Conservation (phyloP, 1,140 invertebrate species). For the Pollicipes pollicipes region DNA sequence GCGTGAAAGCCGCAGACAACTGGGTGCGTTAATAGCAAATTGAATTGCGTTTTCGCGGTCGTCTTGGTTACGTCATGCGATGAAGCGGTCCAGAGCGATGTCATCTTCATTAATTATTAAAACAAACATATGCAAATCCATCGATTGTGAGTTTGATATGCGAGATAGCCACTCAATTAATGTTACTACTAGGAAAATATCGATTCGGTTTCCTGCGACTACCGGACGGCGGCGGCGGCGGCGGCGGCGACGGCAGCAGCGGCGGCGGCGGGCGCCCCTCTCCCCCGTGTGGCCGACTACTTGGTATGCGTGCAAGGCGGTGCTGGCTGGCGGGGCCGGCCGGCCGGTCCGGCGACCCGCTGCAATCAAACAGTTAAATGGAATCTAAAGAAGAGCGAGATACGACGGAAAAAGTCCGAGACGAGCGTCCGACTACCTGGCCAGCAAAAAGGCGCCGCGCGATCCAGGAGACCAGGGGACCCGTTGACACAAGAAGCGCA, state of each 20-base stretch:
- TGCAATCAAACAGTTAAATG: slow-evolving; percentile 2
- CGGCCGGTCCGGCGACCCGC: neutral
- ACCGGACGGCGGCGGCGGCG: too few relatives aligned
- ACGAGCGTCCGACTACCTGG: neutral
- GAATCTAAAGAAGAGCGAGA: neutral
- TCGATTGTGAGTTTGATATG: neutral
- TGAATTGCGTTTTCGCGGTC: neutral
- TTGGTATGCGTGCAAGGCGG: neutral
- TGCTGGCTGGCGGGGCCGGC: neutral
- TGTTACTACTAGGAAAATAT: neutral
- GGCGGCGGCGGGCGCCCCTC: too few relatives aligned
- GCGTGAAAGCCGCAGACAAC: neutral
- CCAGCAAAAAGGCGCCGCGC: neutral
- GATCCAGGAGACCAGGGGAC: too few relatives aligned
- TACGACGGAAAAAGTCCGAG: neutral
- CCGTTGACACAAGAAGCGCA: neutral
- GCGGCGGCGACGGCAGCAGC: too few relatives aligned
- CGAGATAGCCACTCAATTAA: neutral
- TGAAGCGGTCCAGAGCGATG: neutral
- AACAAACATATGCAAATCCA: neutral
- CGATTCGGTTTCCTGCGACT: neutral
- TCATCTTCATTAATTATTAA: neutral
- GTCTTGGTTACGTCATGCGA: neutral
- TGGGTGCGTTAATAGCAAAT: neutral
- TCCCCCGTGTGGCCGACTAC: neutral